Percentiles rank a stretch among this genome's conserved stretches.
Conservation (phyloP, 2,888 invertebrate species). For the Drosophila nigricruria region DNA sequence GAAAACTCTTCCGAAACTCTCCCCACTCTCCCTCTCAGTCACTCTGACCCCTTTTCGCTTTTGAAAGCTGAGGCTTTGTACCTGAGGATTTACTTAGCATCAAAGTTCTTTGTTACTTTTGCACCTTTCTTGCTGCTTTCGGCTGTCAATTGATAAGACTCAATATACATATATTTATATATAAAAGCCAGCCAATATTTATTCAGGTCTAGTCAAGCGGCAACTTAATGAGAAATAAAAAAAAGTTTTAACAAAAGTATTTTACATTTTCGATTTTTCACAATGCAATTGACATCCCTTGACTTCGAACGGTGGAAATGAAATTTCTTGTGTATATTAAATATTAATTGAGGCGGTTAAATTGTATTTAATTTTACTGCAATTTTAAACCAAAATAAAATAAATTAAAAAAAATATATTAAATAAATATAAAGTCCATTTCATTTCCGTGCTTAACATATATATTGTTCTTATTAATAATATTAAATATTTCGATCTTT, state of each 20-base stretch:
- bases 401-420: too few relatives aligned
- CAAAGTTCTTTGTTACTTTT: conserved; percentile 33
- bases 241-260: not conserved
- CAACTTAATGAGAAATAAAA: not conserved
- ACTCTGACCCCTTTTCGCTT: conserved; percentile 10
- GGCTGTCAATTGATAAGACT: conserved; percentile 47
- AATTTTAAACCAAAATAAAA: not conserved
- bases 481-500: not conserved
- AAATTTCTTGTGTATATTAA: not conserved
- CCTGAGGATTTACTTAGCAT: conserved; percentile 29
- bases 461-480: too few relatives aligned
- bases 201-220: conserved; percentile 21
- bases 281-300: conserved; percentile 2
- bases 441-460: not conserved
- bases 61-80: conserved; percentile 51
- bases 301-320: not conserved
- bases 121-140: conserved; percentile 37
- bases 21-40: not conserved
- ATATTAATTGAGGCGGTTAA: not conserved
- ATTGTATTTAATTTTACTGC: not conserved
- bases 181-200: conserved; percentile 41
- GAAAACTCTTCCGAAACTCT: not conserved
- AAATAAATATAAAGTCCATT: not conserved
- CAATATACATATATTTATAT: not conserved
- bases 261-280: not conserved